phyloP scores from a whole-genome alignment of 1,140 invertebrate genomes.

The Ceratosolen solmsi region DNA sequence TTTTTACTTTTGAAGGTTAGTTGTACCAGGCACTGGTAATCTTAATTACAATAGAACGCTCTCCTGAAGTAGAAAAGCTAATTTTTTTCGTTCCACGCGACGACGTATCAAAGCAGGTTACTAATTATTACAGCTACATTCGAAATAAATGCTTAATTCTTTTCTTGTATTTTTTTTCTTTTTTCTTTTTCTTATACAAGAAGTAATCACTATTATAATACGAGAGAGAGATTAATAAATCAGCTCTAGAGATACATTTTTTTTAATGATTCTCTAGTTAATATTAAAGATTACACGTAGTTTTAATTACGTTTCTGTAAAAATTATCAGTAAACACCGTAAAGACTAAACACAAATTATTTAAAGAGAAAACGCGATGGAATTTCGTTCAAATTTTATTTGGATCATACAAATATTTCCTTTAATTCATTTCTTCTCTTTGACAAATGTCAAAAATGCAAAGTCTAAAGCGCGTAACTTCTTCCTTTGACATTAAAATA shows the following conservation, averaged over 20 bases:
- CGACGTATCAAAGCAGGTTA: conserved; percentile 54
- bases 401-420: neutral
- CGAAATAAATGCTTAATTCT: conserved; percentile 47
- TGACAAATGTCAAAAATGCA: conserved; percentile 39
- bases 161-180: conserved; percentile 41
- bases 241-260: conserved; percentile 38
- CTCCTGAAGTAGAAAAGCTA: conserved; percentile 50
- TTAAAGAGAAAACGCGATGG: conserved; percentile 41
- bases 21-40: conserved; percentile 53
- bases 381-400: conserved; percentile 40
- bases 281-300: conserved; percentile 34
- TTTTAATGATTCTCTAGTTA: conserved; percentile 28
- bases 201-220: conserved; percentile 40
- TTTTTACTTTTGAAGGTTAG: conserved; percentile 45
- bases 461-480: conserved; percentile 35
- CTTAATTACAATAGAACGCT: conserved; percentile 47
- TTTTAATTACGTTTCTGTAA: conserved; percentile 41
- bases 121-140: conserved; percentile 50
- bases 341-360: conserved; percentile 41
- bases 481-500: conserved; percentile 39
- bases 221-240: conserved; percentile 44
- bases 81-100: conserved; percentile 42
- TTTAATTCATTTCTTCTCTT: neutral
- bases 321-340: conserved; percentile 49
- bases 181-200: conserved; percentile 38